These are phyloP conservation scores for Megatriorchis doriae DNA, from an alignment of 2,113 vertebrate genomes.

Conservation along the genomic window DNA sequence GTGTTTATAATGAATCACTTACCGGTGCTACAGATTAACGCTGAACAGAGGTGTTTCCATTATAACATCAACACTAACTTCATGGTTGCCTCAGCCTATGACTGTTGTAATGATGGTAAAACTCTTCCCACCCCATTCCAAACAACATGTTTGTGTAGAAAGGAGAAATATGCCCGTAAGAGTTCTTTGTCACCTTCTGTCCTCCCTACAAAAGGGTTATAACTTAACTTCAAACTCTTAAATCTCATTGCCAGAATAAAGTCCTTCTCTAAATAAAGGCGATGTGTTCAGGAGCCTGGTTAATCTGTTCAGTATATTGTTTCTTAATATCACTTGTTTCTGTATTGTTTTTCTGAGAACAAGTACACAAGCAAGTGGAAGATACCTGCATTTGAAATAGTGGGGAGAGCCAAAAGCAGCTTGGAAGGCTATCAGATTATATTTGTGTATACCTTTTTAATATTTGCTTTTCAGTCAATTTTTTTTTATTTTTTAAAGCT, in stretches of 20 bases:
- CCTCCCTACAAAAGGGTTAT: neutral
- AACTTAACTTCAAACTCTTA: neutral
- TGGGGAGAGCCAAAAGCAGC: neutral
- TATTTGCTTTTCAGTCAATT: neutral
- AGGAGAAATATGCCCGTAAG: neutral
- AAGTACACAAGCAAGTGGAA: neutral
- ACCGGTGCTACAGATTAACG: neutral
- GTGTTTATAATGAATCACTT: constrained; percentile 31
- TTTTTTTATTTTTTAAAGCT: neutral
- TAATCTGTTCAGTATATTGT: neutral
- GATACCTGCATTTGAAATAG: neutral
- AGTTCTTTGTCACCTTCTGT: neutral
- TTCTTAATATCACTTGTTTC: neutral
- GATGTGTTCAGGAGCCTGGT: neutral
- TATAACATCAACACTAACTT: neutral
- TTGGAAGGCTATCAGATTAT: neutral
- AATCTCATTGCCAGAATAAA: neutral
- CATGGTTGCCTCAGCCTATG: neutral
- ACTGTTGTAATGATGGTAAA: neutral
- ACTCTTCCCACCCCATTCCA: neutral
- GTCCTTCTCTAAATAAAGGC: neutral
- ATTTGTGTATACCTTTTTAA: neutral
- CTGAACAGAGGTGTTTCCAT: constrained; percentile 26
- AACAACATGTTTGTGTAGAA: neutral
- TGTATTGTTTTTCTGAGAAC: neutral